These are phyloP conservation scores for Regulus satrapa DNA, from an alignment of 2,113 vertebrate genomes.

Conservation along the genomic window DNA sequence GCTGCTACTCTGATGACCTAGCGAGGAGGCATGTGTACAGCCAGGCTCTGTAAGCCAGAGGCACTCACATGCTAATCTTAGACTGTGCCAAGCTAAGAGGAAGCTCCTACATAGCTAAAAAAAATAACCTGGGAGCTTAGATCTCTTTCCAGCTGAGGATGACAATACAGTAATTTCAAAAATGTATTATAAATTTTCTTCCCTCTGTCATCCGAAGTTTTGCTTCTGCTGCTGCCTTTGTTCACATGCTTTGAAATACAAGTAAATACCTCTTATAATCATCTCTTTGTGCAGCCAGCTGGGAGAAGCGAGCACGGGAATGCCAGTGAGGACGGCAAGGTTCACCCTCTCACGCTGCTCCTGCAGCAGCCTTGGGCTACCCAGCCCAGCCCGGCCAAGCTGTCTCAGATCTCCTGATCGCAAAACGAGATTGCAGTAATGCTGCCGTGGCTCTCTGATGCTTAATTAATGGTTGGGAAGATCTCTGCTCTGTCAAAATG, in stretches of 20 bases:
- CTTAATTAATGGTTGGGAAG: constrained; percentile 3
- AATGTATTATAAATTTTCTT: neutral
- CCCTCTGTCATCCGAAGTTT: neutral
- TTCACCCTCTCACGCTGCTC: neutral
- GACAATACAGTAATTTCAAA: neutral
- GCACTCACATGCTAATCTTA: neutral
- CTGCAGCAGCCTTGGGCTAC: neutral
- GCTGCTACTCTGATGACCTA: neutral
- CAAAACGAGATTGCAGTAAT: neutral
- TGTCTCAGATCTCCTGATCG: neutral
- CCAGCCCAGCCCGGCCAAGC: neutral
- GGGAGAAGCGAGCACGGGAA: neutral
- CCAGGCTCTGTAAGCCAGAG: neutral
- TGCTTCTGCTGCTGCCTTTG: neutral
- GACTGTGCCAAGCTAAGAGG: neutral
- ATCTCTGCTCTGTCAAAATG: neutral
- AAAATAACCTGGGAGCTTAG: neutral
- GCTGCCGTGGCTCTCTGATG: neutral
- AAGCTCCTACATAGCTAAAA: neutral
- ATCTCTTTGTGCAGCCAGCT: neutral
- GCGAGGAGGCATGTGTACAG: neutral
- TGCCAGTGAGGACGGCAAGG: neutral
- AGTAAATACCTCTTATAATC: neutral
- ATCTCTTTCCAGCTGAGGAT: neutral
- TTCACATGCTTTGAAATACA: neutral